Percentiles rank a stretch among this genome's conserved stretches.
Evolutionary conservation across 2,888 invertebrate genomes (phyloP).

Genomic region (Hypolimnas misippus): DNA sequence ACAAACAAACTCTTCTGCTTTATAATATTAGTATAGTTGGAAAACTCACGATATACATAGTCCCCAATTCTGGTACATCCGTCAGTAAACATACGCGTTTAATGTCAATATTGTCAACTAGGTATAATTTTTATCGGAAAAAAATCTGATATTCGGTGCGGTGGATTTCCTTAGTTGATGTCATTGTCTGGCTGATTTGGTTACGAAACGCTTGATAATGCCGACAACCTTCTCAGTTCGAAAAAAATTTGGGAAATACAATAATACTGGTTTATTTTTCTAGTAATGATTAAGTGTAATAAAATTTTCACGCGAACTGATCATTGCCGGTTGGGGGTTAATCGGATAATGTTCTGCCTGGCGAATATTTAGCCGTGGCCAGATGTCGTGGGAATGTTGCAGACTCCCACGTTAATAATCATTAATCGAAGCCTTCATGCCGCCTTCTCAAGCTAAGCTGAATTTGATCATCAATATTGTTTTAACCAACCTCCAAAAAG

Average conservation of each 20-base stretch:
- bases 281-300: constrained; percentile 6
- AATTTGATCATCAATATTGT: not conserved
- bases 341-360: constrained; percentile 44
- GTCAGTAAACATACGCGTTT: too few species aligned
- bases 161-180: constrained; percentile 7
- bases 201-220: constrained; percentile 10
- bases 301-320: constrained; percentile 20
- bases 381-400: constrained; percentile 68
- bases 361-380: constrained; percentile 64
- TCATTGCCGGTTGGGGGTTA: constrained; percentile 25
- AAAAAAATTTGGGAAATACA: constrained; percentile 10
- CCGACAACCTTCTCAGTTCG: constrained; percentile 1
- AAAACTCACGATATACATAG: too few species aligned
- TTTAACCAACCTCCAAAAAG: too few species aligned
- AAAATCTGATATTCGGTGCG: constrained; percentile 17
- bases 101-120: not conserved
- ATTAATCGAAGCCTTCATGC: constrained; percentile 54
- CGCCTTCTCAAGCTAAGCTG: not conserved
- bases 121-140: constrained; percentile 13
- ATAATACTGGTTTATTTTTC: constrained; percentile 19
- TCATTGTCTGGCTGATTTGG: constrained; percentile 15
- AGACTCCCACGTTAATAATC: constrained; percentile 76
- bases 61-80: too few species aligned
- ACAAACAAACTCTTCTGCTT: too few species aligned
- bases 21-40: too few species aligned